Evolutionary conservation across 2,797 vertebrate species (phyloP).

Genomic region (Anguilla anguilla): DNA sequence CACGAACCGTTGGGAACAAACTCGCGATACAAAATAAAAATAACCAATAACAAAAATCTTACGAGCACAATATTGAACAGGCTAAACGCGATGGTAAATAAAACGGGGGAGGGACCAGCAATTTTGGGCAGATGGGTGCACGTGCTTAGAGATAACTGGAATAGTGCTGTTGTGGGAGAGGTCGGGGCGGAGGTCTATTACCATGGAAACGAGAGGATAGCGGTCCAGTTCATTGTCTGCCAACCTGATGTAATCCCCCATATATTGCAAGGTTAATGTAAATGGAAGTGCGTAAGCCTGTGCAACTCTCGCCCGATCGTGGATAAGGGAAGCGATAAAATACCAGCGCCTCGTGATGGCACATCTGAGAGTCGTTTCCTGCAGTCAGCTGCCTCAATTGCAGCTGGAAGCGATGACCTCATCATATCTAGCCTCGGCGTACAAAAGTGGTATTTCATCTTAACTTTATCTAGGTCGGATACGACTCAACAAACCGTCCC

Average conservation of each 20-base stretch:
- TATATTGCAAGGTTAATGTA: constrained; percentile 15
- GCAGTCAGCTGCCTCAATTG: not conserved
- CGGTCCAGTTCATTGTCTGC: constrained; percentile 71
- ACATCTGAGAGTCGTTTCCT: not conserved
- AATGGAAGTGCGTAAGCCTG: not conserved
- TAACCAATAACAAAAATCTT: constrained; percentile 7
- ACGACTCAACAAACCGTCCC: not conserved
- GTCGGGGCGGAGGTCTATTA: constrained; percentile 61
- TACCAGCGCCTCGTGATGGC: not conserved
- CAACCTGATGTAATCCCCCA: constrained; percentile 60
- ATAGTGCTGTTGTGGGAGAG: constrained; percentile 45
- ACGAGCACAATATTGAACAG: not conserved
- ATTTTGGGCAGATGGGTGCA: constrained; percentile 34
- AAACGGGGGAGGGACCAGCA: constrained; percentile 48
- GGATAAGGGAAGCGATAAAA: not conserved
- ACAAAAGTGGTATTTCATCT: not conserved
- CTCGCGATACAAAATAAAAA: not conserved
- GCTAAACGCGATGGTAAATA: not conserved
- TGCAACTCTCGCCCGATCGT: not conserved
- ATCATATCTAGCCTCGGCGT: not conserved
- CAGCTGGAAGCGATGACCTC: not conserved
- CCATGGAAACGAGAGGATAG: constrained; percentile 77
- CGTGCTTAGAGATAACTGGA: constrained; percentile 29
- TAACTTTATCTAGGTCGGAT: not conserved
- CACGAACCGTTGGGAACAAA: not conserved